Conservation (phyloP, 2,113 vertebrate genomes). For the Channa maculata region DNA sequence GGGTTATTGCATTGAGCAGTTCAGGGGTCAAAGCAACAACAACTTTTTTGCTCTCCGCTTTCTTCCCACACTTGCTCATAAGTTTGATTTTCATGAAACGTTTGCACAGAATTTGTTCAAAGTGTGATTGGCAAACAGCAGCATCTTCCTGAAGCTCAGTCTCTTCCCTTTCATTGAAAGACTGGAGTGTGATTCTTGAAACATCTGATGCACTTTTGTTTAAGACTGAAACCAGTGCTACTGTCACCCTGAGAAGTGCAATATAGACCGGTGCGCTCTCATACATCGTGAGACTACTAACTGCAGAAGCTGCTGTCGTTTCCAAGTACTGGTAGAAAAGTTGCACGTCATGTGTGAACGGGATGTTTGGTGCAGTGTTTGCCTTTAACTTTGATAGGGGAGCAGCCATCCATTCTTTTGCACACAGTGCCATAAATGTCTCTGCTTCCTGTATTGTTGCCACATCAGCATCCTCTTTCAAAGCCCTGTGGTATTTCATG, state of each 20-base stretch:
- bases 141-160: neutral
- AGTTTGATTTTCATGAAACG: slow-evolving; percentile 12
- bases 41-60: slow-evolving; percentile 2
- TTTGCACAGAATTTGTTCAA: slow-evolving; percentile 57
- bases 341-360: slow-evolving; percentile 60
- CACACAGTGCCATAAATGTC: slow-evolving; percentile 49
- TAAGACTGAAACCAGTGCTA: slow-evolving; percentile 32
- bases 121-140: neutral
- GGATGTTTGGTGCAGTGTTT: slow-evolving; percentile 2
- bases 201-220: slow-evolving; percentile 40
- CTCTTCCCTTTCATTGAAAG: slow-evolving; percentile 32
- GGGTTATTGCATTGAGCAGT: slow-evolving; percentile 10
- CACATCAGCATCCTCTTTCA: slow-evolving; percentile 18
- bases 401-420: slow-evolving; percentile 11
- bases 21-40: slow-evolving; percentile 29
- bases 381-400: fast-evolving
- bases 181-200: slow-evolving; percentile 32
- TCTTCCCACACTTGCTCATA: neutral
- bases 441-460: slow-evolving; percentile 13
- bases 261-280: slow-evolving; percentile 33
- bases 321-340: slow-evolving; percentile 27
- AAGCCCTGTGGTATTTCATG: slow-evolving; percentile 43
- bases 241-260: slow-evolving; percentile 34
- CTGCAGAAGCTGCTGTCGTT: neutral
- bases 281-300: slow-evolving; percentile 37